A percentile compares a stretch with the other conserved stretches of the same genome.
phyloP scores from a whole-genome alignment of 2,888 invertebrate genomes.

The Invenusta paracnida region DNA sequence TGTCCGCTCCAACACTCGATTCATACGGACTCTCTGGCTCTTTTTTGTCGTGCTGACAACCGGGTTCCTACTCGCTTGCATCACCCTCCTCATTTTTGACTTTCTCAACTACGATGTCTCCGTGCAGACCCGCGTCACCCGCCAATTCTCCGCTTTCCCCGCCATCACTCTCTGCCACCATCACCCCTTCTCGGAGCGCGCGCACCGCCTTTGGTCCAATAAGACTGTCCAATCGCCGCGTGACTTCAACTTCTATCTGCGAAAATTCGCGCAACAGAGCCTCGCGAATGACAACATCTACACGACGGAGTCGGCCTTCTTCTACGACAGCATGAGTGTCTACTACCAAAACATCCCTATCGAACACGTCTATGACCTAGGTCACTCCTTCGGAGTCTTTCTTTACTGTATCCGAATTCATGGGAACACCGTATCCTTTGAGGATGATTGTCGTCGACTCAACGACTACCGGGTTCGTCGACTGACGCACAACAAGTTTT shows the following conservation, averaged over 20 bases:
- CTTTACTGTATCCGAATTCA: conserved; percentile 33
- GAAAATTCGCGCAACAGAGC: background rate
- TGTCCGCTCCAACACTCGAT: background rate
- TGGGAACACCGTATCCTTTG: background rate
- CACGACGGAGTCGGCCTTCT: background rate
- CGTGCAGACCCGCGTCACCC: conserved; percentile 25
- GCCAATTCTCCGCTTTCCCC: conserved; percentile 29
- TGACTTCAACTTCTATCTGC: conserved; percentile 32
- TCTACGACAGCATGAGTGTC: conserved; percentile 33
- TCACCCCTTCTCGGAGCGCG: conserved; percentile 32
- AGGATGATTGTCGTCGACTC: conserved; percentile 42
- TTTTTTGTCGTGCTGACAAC: conserved; percentile 40
- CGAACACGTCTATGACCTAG: background rate
- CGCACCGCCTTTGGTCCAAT: conserved; percentile 15
- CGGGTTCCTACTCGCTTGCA: conserved; percentile 25
- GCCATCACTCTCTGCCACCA: conserved; percentile 40
- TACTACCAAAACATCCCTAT: conserved; percentile 40
- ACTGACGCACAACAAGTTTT: conserved; percentile 36
- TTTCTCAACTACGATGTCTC: conserved; percentile 41
- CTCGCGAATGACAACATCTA: background rate
- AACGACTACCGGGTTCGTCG: background rate
- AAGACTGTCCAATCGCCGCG: conserved; percentile 27
- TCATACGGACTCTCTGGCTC: conserved; percentile 33
- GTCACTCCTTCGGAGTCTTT: conserved; percentile 29
- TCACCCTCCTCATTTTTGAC: conserved; percentile 32